Conservation (phyloP, 2,797 vertebrate genomes). For the Coranthus polyacanthus region DNA sequence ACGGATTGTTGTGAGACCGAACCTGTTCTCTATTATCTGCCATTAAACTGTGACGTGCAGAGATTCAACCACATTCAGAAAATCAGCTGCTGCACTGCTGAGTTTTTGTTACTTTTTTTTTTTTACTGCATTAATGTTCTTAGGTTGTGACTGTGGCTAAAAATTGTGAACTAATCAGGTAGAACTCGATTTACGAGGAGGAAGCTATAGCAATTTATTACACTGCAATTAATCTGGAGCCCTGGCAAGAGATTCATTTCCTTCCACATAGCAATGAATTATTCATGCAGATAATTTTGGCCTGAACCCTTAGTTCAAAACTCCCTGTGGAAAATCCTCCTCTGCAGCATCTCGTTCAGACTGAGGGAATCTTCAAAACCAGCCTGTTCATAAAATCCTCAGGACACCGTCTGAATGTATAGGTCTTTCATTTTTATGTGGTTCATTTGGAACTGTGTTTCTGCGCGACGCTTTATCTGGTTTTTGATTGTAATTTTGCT, state of each 20-base stretch:
- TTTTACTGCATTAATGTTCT: background rate
- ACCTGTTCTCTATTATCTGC: background rate
- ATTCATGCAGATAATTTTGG: slow-evolving; percentile 6
- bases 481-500: too few relatives aligned
- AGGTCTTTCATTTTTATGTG: too few relatives aligned
- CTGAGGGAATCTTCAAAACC: too few relatives aligned
- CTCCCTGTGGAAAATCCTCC: background rate
- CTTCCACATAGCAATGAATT: slow-evolving; percentile 2
- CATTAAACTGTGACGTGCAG: background rate
- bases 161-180: background rate
- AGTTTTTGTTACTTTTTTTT: too few relatives aligned
- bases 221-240: background rate
- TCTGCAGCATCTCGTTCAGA: too few relatives aligned
- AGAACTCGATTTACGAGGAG: background rate
- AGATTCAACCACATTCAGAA: background rate
- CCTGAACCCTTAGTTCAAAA: background rate
- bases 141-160: background rate
- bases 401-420: too few relatives aligned
- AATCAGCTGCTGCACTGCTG: background rate
- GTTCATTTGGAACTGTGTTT: too few relatives aligned
- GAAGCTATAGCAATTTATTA: slow-evolving; percentile 24
- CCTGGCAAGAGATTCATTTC: background rate
- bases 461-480: too few relatives aligned
- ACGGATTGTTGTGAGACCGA: background rate
- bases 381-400: too few relatives aligned